phyloP scores from a whole-genome alignment of 2,113 vertebrate species.

The Podiceps cristatus region DNA sequence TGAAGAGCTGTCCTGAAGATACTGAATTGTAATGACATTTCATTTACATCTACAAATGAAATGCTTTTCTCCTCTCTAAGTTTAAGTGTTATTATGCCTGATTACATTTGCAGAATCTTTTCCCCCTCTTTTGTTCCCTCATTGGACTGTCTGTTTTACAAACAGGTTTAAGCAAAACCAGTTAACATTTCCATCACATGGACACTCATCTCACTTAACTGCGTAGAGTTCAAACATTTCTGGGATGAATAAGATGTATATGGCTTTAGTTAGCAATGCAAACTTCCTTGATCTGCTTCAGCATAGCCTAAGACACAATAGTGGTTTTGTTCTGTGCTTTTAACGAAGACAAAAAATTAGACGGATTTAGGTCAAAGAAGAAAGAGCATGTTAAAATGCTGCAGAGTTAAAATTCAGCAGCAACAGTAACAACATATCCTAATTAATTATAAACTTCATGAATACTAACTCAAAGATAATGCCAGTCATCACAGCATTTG shows the following conservation, averaged over 20 bases:
- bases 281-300: conserved; percentile 31
- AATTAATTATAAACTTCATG: conserved; percentile 60
- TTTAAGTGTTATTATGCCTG: conserved; percentile 11
- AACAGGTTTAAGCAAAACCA: conserved; percentile 2
- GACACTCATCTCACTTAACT: neutral
- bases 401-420: conserved; percentile 54
- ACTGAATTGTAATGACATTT: neutral
- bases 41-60: conserved; percentile 41
- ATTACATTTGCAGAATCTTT: neutral
- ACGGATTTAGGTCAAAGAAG: conserved; percentile 67
- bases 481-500: neutral
- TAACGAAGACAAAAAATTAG: conserved; percentile 58
- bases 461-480: conserved; percentile 35
- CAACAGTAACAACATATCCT: conserved; percentile 3
- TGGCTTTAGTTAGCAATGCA: conserved; percentile 46
- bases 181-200: neutral
- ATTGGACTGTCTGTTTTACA: neutral
- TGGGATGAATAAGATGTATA: conserved; percentile 35
- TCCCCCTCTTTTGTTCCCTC: neutral
- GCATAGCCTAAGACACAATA: conserved; percentile 34
- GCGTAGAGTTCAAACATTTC: neutral
- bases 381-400: conserved; percentile 21
- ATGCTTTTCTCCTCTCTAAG: conserved; percentile 8
- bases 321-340: conserved; percentile 32
- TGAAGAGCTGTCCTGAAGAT: conserved; percentile 25